Base-by-base conservation (phyloP, 2,797 vertebrate genomes). In the Microcaecilia unicolor region DNA sequence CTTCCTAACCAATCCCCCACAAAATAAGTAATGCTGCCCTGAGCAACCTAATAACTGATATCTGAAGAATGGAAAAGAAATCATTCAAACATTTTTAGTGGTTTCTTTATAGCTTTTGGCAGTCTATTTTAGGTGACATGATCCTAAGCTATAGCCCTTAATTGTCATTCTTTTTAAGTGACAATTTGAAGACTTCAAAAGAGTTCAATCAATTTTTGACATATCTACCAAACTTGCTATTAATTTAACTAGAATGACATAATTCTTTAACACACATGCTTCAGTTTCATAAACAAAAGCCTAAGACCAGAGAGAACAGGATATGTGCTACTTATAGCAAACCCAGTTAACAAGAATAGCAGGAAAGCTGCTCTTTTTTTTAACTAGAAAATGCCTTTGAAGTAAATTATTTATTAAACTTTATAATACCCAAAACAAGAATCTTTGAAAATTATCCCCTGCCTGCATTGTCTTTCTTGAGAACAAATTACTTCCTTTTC, bases 391-490 rank as follows among this genome's bases (percentile, higher is more conserved):
- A 40, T 65, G 55, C 62, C 86, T 97, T 98, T 99, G 93, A 99
- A 94, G 91, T 88, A 78, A 84, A 70, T 85, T 87, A 84, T 88
- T 85, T 90, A 89, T 80, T 85, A 91, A 90, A 90, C 89, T 89
- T 86, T 81, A 79, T 70, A 83, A 85, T 86, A 72, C 70, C 73
- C 51, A 55, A 83, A 76, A 85, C 83, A 80, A 76, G 86, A 82
- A 87, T 85, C 91, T 96, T 96, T 96, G 91, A 97, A 94, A 94
- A 86, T 89, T 91, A 93, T 92, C 91, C 92, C 92, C 61, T 48
- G 51, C n/a, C 51, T 62, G 78, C 89, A 84, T 80, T 55, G 70
- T 91, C 85, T 89, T 76, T 33, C 30, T 92, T 90, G 86, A 86
- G 88, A 90, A 85, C 72, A 79, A 89, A 96, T 91, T 90, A 84